Conservation (phyloP, 2,888 invertebrate species). For the Perithous albicinctus region DNA sequence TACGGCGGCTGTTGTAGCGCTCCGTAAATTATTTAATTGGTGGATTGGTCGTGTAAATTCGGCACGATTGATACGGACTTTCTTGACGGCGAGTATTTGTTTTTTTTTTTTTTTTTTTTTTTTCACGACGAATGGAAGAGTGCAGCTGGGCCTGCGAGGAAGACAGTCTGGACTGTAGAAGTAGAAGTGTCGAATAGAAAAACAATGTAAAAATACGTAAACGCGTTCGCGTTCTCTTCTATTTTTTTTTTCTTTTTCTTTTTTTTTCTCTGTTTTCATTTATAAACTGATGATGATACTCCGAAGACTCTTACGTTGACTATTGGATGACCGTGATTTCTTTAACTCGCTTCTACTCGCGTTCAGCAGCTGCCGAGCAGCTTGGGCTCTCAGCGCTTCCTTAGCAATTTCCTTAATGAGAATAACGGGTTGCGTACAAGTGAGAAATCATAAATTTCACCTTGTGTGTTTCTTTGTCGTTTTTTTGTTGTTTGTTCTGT, state of each 20-base stretch:
- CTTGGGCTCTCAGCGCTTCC: conserved; percentile 44
- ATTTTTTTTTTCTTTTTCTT: conserved; percentile 66
- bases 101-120: conserved; percentile 8
- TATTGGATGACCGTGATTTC: conserved; percentile 77
- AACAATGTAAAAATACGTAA: conserved; percentile 80
- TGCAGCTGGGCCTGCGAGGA: conserved; percentile 66
- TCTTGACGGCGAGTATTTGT: conserved; percentile 7
- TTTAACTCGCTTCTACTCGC: conserved; percentile 55
- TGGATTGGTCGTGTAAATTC: conserved; percentile 41
- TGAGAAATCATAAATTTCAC: conserved; percentile 57
- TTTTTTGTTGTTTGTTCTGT: conserved; percentile 37
- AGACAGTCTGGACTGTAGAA: conserved; percentile 62
- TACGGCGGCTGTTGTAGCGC: conserved; percentile 52
- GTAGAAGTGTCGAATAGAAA: conserved; percentile 69
- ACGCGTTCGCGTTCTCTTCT: conserved; percentile 72
- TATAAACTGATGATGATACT: conserved; percentile 59
- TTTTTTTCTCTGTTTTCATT: conserved; percentile 28
- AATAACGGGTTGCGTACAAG: conserved; percentile 58
- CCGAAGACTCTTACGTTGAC: conserved; percentile 66
- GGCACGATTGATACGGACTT: conserved; percentile 6
- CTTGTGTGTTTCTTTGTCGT: no score
- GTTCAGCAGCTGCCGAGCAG: conserved; percentile 40
- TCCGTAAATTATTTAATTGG: conserved; percentile 14
- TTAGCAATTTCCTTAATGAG: conserved; percentile 53
- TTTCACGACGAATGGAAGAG: conserved; percentile 66